Evolutionary conservation across 1,140 invertebrate species (phyloP).

Genomic region (Drosophila persimilis): DNA sequence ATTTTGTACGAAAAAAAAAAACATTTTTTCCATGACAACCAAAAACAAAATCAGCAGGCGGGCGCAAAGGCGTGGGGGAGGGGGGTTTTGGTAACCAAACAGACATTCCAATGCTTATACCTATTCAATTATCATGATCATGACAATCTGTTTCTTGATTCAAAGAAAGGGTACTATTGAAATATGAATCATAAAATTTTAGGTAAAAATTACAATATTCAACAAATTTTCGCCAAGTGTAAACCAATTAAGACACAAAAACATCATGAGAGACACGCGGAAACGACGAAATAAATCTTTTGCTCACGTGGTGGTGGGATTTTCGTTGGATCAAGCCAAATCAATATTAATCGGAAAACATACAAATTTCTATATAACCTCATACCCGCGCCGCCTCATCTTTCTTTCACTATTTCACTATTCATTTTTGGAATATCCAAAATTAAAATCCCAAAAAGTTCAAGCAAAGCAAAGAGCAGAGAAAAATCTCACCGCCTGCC

Average conservation of each 20-base stretch:
- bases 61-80: no score
- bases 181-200: no score
- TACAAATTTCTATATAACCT: background rate
- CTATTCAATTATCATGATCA: background rate
- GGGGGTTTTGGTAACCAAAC: background rate
- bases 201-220: background rate
- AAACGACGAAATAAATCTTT: background rate
- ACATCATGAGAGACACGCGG: background rate
- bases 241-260: conserved; percentile 1
- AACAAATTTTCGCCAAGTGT: background rate
- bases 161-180: no score
- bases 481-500: background rate
- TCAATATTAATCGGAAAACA: conserved; percentile 13
- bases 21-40: conserved; percentile 38
- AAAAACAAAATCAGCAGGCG: conserved; percentile 5
- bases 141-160: no score
- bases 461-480: conserved; percentile 17
- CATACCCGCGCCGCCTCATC: background rate
- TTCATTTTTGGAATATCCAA: conserved; percentile 58
- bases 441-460: conserved; percentile 46
- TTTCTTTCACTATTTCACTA: background rate
- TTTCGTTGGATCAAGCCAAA: conserved; percentile 4
- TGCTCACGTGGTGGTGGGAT: conserved; percentile 21
- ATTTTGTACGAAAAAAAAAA: conserved; percentile 5
- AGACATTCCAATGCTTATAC: conserved; percentile 20